Evolutionary conservation across 2,888 invertebrate species (phyloP), one percentile per base, ranked within the genome.

Genomic region (Adineta ricciae): DNA sequence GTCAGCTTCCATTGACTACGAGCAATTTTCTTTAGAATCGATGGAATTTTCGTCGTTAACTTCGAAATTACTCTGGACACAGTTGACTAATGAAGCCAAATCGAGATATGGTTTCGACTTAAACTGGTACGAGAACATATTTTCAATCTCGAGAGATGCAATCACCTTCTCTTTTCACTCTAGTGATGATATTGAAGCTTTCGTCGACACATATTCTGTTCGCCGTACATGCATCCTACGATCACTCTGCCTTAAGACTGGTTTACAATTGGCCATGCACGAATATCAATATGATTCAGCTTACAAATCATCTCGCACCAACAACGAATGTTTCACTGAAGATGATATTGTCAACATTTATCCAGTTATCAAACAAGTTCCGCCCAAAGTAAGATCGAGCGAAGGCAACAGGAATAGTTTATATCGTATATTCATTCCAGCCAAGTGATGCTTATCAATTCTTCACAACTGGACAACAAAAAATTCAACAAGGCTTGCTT

Each of bases 281-380:
- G 98, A 99, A 89, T 98, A 96, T 90, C 94, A 94, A 89, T 94
- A 97, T 88, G 97, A 97, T 88, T 93, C 50, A 24, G 83, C 36
- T 24, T 41, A 38, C n/a, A 78, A 78, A 41, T n/a, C 38, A 41
- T 41, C 78, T n/a, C 78, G 41, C 11, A 41, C 41, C 0, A 64
- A 78, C 90, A 94, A 94, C 88, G 93, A 94, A 54, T 93, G 96
- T 3, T 99, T 99, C 92, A 93, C 93, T 86, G 96, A 97, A 89
- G 95, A 97, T 87, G 98, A 99, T 90, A 95, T 99, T 87, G 92
- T 97, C 89, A 97, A 97, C 91, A 94, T 98, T 87, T 97, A 96
- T 92, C 99, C 99, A 0, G 94, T 97, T 87, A 97, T 97, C 73
- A 98, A 98, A 92, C 97, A 98, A 92, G 95, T 97, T 90, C 96